Conservation (phyloP, 2,797 vertebrate species). For the Apogon hyalosoma region DNA sequence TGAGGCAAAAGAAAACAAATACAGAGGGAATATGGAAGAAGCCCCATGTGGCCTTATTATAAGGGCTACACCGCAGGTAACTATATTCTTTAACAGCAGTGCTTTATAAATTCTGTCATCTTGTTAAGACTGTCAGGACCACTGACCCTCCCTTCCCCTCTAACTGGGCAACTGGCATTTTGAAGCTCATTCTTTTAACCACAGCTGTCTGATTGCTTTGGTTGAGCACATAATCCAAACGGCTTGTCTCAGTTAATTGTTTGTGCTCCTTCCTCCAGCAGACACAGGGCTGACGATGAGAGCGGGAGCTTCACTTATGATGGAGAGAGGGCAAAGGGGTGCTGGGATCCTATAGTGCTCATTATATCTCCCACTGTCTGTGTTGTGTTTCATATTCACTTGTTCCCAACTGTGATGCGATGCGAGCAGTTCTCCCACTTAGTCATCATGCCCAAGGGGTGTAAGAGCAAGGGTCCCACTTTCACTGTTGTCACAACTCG, state of each 20-base stretch:
- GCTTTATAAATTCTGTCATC: constrained; percentile 93
- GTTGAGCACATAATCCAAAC: constrained; percentile 79
- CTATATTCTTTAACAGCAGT: constrained; percentile 83
- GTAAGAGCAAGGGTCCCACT: constrained; percentile 54
- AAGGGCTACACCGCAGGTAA: constrained; percentile 89
- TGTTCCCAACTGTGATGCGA: constrained; percentile 51
- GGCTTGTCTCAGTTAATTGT: constrained; percentile 83
- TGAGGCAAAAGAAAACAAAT: constrained; percentile 84
- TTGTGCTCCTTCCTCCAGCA: constrained; percentile 76
- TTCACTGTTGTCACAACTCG: constrained; percentile 64
- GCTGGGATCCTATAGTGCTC: constrained; percentile 74
- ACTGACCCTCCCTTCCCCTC: constrained; percentile 87
- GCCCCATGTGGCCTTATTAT: constrained; percentile 94
- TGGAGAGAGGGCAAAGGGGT: constrained; percentile 76
- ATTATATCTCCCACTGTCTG: constrained; percentile 79
- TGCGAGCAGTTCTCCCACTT: constrained; percentile 64
- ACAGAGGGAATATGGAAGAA: constrained; percentile 84
- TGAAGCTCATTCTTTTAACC: constrained; percentile 77
- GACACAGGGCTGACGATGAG: constrained; percentile 66
- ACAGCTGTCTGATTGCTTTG: constrained; percentile 77
- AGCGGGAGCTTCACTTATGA: constrained; percentile 70
- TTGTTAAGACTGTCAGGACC: constrained; percentile 90
- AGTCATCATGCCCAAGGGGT: constrained; percentile 64
- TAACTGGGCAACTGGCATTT: constrained; percentile 83
- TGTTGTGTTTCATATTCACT: constrained; percentile 72